phyloP scores from a whole-genome alignment of 1,140 invertebrate species.

The Aradophagus sp. region DNA sequence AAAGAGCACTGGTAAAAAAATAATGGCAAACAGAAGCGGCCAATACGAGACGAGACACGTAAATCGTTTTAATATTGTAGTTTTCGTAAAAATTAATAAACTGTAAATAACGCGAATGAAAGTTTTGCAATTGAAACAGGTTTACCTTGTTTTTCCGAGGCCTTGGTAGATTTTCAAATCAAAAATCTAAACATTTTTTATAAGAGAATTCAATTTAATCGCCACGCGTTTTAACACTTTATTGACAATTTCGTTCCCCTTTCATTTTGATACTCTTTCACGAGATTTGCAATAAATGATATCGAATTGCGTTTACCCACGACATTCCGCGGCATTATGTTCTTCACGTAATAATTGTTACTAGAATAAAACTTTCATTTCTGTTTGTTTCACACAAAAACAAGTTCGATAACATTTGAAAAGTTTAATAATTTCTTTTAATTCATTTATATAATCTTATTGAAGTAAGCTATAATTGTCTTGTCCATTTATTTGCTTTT shows the following conservation, averaged over 20 bases:
- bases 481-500: neutral
- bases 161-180: conserved; percentile 48
- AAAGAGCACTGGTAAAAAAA: conserved; percentile 1
- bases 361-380: conserved; percentile 24
- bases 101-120: conserved; percentile 48
- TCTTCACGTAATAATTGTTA: conserved; percentile 29
- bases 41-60: too few species aligned
- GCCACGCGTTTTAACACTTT: conserved; percentile 10
- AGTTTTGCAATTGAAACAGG: conserved; percentile 34
- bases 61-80: conserved; percentile 42
- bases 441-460: neutral
- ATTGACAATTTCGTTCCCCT: conserved; percentile 9
- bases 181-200: conserved; percentile 43
- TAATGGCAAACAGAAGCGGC: too few species aligned
- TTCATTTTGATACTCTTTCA: conserved; percentile 26
- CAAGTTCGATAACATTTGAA: conserved; percentile 24
- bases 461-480: too few species aligned
- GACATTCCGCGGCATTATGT: too few species aligned
- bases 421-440: conserved; percentile 5
- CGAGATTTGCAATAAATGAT: too few species aligned
- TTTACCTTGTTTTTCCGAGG: conserved; percentile 52
- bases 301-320: too few species aligned
- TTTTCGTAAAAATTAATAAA: conserved; percentile 40
- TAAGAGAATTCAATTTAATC: conserved; percentile 40
- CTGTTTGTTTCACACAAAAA: neutral